Base-by-base conservation (phyloP, 2,113 vertebrate genomes). In the Neotoma lepida region DNA sequence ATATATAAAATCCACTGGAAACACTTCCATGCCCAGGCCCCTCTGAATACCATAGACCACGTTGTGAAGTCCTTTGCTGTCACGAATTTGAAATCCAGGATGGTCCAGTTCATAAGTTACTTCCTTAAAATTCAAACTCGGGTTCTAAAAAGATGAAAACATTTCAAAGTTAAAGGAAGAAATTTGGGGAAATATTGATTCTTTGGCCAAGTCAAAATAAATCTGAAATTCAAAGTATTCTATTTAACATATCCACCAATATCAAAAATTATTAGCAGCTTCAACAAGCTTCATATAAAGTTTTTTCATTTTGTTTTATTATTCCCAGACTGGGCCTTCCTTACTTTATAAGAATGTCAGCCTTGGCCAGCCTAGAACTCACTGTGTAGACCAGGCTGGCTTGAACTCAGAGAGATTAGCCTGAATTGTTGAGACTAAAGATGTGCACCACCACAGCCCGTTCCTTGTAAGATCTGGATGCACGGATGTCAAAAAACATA, bases 101-200 rank as follows among this genome's bases (percentile, higher is more conserved):
- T 99, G 99, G 97, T 99, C 99, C 95, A 99, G 98, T 97, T 99
- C 99, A 61, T 99, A 99, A 0, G 99, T 99, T 95, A 99, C 99
- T 98, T 99, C 99, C 98, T 99, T 99, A 97, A 99, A 99, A 98
- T 99, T 99, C 96, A 99, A 97, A 97, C 77, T 99, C 74, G 99
- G 99, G 98, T 99, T 99, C 99, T 99, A 96, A 77, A 13, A 44
- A 97, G 51, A 73, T 91, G 91, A 94, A 97, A 93, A 70, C 4
- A 97, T 71, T 94, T 89, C 9, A 49, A 90, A 91, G 22, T 76
- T 71, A 84, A 91, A 96, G 28, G 12, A 89, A 90, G 39, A 88
- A 63, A 77, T 74, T 26, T 87, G 24, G 73, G 63, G 15, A 84
- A 63, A 90, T 71, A 77, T 74, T 91, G 35, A 70, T 41, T 15